A percentile compares a stretch with the other conserved stretches of the same genome.
These are phyloP conservation scores for Pseudoatta argentina DNA, from an alignment of 1,140 invertebrate species.

Conservation along the genomic window DNA sequence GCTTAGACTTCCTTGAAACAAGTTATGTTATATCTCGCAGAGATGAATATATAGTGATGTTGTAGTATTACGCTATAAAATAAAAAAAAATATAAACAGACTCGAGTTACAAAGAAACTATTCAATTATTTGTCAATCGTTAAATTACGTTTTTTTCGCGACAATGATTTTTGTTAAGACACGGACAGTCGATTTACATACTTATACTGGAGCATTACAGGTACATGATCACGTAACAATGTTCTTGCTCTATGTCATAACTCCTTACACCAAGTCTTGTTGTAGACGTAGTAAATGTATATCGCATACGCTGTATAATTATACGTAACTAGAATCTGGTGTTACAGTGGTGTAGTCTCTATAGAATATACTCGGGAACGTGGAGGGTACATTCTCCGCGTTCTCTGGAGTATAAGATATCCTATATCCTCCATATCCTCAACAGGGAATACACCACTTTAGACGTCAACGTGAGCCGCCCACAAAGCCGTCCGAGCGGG, in stretches of 20 bases:
- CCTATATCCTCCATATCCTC: slow-evolving; percentile 44
- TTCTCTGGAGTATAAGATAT: slow-evolving; percentile 47
- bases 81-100: not conserved
- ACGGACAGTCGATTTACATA: not conserved
- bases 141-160: not conserved
- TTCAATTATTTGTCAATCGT: not conserved
- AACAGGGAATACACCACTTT: slow-evolving; percentile 57
- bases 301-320: slow-evolving; percentile 48
- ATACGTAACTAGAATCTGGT: slow-evolving; percentile 48
- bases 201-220: not conserved
- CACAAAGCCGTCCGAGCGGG: slow-evolving; percentile 26
- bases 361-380: slow-evolving; percentile 47
- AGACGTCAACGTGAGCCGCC: slow-evolving; percentile 44
- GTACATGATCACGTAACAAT: slow-evolving; percentile 27
- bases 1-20: slow-evolving; percentile 33
- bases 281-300: slow-evolving; percentile 11
- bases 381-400: slow-evolving; percentile 27
- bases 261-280: slow-evolving; percentile 23
- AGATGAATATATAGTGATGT: not conserved
- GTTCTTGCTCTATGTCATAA: not conserved
- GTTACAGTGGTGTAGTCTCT: slow-evolving; percentile 39
- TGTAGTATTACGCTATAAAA: not conserved
- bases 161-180: not conserved
- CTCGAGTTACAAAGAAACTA: too few species aligned
- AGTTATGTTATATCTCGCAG: not conserved